These are phyloP conservation scores for Drosophila sp. DNA, from an alignment of 1,140 invertebrate genomes.

Conservation along the genomic window DNA sequence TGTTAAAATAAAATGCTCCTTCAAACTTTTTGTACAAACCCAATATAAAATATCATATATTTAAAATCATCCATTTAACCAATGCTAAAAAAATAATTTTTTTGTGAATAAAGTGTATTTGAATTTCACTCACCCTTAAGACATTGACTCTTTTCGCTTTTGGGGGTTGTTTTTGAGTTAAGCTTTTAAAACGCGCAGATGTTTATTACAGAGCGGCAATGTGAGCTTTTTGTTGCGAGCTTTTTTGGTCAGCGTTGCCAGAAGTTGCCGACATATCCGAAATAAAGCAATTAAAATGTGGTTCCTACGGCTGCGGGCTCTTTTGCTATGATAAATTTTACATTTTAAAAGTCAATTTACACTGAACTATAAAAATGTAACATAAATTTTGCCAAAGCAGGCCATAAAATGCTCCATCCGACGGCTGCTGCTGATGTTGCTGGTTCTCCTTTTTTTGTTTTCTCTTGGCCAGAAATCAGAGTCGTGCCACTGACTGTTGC, in stretches of 20 bases:
- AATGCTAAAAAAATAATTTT: no score
- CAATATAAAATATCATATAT: no score
- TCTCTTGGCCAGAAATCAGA: slow-evolving; percentile 44
- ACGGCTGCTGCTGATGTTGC: neutral
- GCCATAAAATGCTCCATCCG: slow-evolving; percentile 66
- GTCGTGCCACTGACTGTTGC: slow-evolving; percentile 58
- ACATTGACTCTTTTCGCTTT: neutral
- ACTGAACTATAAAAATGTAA: slow-evolving; percentile 84
- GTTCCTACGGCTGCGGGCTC: slow-evolving; percentile 29
- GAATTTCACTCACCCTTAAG: neutral
- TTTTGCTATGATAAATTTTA: slow-evolving; percentile 79
- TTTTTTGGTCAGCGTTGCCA: slow-evolving; percentile 62
- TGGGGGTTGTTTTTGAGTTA: slow-evolving; percentile 50
- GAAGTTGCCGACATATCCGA: slow-evolving; percentile 28
- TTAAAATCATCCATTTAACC: no score
- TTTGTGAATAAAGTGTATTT: slow-evolving; percentile 27
- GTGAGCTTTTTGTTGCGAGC: slow-evolving; percentile 45
- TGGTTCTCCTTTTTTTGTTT: neutral
- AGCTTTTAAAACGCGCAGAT: slow-evolving; percentile 49
- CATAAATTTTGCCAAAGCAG: slow-evolving; percentile 81
- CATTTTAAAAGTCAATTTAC: slow-evolving; percentile 84
- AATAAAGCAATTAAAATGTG: slow-evolving; percentile 62
- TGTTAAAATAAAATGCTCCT: neutral
- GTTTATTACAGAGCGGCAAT: slow-evolving; percentile 35
- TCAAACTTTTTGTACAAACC: neutral